Evolutionary conservation across 23 tunicate genomes (phyloP).

Genomic region (Styela clava): DNA sequence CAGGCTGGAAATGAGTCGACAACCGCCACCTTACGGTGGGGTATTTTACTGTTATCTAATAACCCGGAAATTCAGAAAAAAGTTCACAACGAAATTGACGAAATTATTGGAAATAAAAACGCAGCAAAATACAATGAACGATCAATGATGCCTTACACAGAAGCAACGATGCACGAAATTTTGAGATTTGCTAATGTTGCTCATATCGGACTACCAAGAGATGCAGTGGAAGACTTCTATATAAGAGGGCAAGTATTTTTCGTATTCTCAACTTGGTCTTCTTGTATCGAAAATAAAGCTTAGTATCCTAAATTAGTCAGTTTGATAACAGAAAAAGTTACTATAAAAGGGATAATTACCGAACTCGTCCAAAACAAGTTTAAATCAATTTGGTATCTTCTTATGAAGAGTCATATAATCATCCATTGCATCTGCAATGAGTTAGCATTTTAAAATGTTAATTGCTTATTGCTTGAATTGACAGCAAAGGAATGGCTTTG

Average conservation of each 20-base stretch:
- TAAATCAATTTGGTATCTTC: too few relatives aligned
- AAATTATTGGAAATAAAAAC: neutral
- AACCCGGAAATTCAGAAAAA: slow-evolving; percentile 29
- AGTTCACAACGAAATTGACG: neutral
- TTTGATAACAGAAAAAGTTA: too few relatives aligned
- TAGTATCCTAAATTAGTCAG: too few relatives aligned
- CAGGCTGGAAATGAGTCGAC: slow-evolving; percentile 32
- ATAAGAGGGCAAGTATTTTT: neutral
- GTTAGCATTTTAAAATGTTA: too few relatives aligned
- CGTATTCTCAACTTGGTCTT: too few relatives aligned
- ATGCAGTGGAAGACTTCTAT: neutral
- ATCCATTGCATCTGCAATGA: too few relatives aligned
- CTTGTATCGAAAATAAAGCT: too few relatives aligned
- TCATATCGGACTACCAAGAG: neutral
- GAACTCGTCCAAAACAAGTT: too few relatives aligned
- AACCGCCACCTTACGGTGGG: slow-evolving; percentile 22
- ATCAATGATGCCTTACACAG: slow-evolving; percentile 2
- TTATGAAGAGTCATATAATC: too few relatives aligned
- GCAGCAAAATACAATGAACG: neutral
- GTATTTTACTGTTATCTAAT: slow-evolving; percentile 14
- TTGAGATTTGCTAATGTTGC: neutral
- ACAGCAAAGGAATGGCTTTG: too few relatives aligned
- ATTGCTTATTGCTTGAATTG: too few relatives aligned
- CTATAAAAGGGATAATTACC: too few relatives aligned
- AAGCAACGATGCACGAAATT: slow-evolving; percentile 8